Evolutionary conservation across 2,113 vertebrate genomes (phyloP), one percentile per base, ranked within the genome.

Genomic region (Heterochromis multidens): DNA sequence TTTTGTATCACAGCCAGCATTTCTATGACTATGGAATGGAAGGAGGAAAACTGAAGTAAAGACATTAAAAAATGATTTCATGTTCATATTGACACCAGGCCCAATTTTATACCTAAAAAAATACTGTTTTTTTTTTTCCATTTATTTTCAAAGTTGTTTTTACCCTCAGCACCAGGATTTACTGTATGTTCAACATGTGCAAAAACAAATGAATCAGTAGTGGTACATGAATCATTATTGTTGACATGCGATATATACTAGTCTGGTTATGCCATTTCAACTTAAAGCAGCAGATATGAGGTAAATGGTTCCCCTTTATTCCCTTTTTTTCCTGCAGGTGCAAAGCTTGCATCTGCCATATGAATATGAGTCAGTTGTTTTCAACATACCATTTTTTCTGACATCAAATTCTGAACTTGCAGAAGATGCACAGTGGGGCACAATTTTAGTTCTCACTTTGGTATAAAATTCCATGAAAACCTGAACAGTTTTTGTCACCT

Each of bases 391-490:
- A 43, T 43, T 43, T 82, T 82, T 82, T 58, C 57, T 77, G 29
- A n/a, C 58, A 40, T 49, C n/a, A 63, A 76, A 76, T 52, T 31
- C 81, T 37, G 23, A 77, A 16, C 57, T 82, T 27, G 29, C 43
- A 77, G 10, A 52, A 8, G 16, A 76, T 43, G 5, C 0, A 0
- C 29, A 7, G 35, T 65, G 0, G 33, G 12, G 65, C 14, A 40
- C 67, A 2, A 1, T 67, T 82, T 76, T 76, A 37, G 40, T 7
- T 43, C 40, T 82, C 40, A 37, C 61, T 82, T 82, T 79, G 37
- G 25, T 6, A 60, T 21, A 11, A 76, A 82, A 82, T 74, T 37
- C 33, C 40, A 76, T 58, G 33, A 76, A 82, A 76, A 8, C 58
- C 4, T 21, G 1, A 1, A 25, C 35, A 14, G 25, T 60, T 79